Evolutionary conservation across 2,797 vertebrate species (phyloP).

Genomic region (Podargus strigoides): DNA sequence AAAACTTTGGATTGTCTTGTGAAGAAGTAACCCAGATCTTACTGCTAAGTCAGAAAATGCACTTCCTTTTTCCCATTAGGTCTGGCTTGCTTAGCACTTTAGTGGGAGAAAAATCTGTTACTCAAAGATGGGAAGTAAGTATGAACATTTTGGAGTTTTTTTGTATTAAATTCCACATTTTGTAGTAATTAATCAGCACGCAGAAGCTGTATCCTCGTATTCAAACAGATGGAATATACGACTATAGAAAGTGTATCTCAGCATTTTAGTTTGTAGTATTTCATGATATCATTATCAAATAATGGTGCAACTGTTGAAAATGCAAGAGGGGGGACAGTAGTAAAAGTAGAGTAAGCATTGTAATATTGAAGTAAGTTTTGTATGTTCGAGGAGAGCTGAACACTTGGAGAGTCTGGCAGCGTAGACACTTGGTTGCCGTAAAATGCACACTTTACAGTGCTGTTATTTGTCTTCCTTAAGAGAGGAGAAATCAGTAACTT

Average conservation of each 20-base stretch:
- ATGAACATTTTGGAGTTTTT: not conserved
- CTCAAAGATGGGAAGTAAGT: constrained; percentile 96
- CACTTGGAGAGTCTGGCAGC: not conserved
- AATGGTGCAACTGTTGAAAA: not conserved
- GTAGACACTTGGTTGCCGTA: not conserved
- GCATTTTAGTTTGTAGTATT: not conserved
- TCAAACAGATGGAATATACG: not conserved
- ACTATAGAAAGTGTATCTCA: not conserved
- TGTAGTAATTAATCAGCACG: not conserved
- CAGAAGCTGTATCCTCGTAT: not conserved
- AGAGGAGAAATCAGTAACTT: constrained; percentile 99
- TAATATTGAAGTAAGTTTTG: not conserved
- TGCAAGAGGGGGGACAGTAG: not conserved
- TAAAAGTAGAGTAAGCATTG: not conserved
- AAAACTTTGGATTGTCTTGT: not conserved
- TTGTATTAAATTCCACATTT: not conserved
- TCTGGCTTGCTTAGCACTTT: constrained; percentile 96
- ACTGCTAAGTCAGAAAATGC: not conserved
- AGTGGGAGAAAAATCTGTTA: constrained; percentile 97
- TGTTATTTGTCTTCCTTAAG: constrained; percentile 72
- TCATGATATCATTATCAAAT: not conserved
- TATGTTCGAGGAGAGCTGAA: not conserved
- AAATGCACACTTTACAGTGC: not conserved
- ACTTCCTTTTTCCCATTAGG: constrained; percentile 67
- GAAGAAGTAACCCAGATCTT: not conserved